These are phyloP conservation scores for Macrosoma leucophasiata DNA, from an alignment of 2,888 invertebrate species.

Conservation along the genomic window DNA sequence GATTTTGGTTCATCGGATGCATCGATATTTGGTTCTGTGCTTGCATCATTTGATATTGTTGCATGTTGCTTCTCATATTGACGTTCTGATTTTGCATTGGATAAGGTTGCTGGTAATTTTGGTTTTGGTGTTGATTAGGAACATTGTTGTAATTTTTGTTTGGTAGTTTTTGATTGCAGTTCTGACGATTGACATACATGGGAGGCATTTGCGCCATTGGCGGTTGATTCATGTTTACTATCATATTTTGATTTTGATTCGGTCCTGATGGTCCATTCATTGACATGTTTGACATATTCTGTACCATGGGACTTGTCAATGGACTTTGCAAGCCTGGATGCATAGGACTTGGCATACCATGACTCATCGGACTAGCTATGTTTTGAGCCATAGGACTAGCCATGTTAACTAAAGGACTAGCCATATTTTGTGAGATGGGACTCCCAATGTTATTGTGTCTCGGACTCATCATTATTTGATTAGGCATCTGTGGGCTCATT, in stretches of 20 bases:
- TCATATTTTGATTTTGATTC: conserved; percentile 41
- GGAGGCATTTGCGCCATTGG: conserved; percentile 30
- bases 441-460: conserved; percentile 53
- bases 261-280: conserved; percentile 49
- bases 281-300: conserved; percentile 57
- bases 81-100: conserved; percentile 51
- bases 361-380: conserved; percentile 59
- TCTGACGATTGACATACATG: conserved; percentile 48
- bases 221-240: conserved; percentile 43
- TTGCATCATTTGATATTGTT: conserved; percentile 59
- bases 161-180: conserved; percentile 47
- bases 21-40: conserved; percentile 50
- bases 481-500: conserved; percentile 66
- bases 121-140: conserved; percentile 56
- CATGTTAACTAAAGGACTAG: conserved; percentile 49
- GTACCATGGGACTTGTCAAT: conserved; percentile 56
- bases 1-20: conserved; percentile 43
- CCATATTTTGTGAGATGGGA: conserved; percentile 38
- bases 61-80: conserved; percentile 50
- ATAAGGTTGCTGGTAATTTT: conserved; percentile 52
- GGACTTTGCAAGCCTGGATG: conserved; percentile 47
- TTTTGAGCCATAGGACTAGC: conserved; percentile 61
- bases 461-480: conserved; percentile 67
- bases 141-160: conserved; percentile 49
- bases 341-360: conserved; percentile 66